Conservation (phyloP, 2,797 vertebrate genomes). For the Pseudochaenichthys georgianus region DNA sequence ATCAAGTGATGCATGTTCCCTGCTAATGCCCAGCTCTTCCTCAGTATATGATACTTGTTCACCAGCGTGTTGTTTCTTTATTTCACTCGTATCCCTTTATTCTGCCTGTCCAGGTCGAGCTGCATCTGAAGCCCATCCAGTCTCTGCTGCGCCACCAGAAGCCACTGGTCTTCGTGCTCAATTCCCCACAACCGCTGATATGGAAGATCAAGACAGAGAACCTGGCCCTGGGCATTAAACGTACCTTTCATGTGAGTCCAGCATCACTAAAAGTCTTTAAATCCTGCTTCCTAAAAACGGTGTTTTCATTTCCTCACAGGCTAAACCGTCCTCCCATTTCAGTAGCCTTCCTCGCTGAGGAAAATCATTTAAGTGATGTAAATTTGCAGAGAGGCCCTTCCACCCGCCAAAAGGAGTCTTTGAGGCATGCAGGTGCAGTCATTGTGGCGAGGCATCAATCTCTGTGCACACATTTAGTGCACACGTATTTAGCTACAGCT, state of each 20-base stretch:
- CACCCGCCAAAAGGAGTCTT: conserved; percentile 13
- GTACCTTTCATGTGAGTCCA: conserved; percentile 94
- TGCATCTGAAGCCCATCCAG: conserved; percentile 95
- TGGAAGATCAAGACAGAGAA: conserved; percentile 94
- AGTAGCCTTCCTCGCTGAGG: conserved; percentile 41
- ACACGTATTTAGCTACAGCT: neutral
- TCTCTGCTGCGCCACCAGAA: conserved; percentile 92
- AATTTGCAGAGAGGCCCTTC: conserved; percentile 39
- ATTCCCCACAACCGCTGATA: conserved; percentile 89
- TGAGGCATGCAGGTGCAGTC: neutral
- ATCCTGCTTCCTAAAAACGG: conserved; percentile 63
- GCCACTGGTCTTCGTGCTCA: conserved; percentile 94
- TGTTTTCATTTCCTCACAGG: conserved; percentile 73
- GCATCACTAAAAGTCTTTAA: conserved; percentile 63
- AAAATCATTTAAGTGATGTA: conserved; percentile 44
- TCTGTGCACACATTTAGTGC: conserved; percentile 4
- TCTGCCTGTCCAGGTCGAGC: conserved; percentile 84
- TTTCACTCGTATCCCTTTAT: conserved; percentile 29
- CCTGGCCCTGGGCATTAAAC: conserved; percentile 86
- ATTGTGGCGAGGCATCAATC: conserved; percentile 4
- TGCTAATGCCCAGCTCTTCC: conserved; percentile 5
- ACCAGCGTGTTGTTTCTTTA: neutral
- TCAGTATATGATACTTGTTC: neutral
- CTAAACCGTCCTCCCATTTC: conserved; percentile 43
- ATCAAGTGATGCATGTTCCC: conserved; percentile 21